Percentiles rank a stretch among this genome's conserved stretches.
phyloP scores from a whole-genome alignment of 1,140 invertebrate genomes.

The Dreissena rostriformis region DNA sequence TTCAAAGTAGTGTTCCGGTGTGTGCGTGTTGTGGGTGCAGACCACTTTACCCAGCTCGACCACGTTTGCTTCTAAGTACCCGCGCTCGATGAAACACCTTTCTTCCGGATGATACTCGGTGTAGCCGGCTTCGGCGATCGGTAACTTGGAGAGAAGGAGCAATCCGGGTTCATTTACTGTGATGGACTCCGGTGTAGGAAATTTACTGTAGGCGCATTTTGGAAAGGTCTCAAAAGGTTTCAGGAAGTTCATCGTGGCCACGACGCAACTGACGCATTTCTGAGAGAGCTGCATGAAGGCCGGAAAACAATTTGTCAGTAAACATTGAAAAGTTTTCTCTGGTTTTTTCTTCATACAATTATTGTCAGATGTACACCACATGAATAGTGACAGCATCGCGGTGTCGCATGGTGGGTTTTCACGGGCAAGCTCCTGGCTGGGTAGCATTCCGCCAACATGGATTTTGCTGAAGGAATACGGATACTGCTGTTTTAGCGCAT shows the following conservation, averaged over 20 bases:
- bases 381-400: background rate
- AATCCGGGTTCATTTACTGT: conserved; percentile 37
- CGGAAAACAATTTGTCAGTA: conserved; percentile 7
- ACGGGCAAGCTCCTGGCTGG: background rate
- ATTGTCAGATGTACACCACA: background rate
- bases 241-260: background rate
- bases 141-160: conserved; percentile 32
- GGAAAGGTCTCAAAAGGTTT: background rate
- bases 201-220: conserved; percentile 7
- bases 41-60: conserved; percentile 35
- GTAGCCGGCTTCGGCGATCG: conserved; percentile 23
- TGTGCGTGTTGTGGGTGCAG: conserved; percentile 32
- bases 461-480: conserved; percentile 21
- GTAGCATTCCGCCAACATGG: conserved; percentile 4
- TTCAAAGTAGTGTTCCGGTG: conserved; percentile 1
- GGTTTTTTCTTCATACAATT: background rate
- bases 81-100: conserved; percentile 25
- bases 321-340: background rate
- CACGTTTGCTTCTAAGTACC: conserved; percentile 32
- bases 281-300: conserved; percentile 5
- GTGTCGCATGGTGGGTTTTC: conserved; percentile 6
- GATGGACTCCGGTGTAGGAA: background rate
- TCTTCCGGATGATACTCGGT: conserved; percentile 30
- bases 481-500: conserved; percentile 13
- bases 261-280: conserved; percentile 15